Evolutionary conservation across 2,113 vertebrate species (phyloP).

Genomic region (Phocoena sinus): DNA sequence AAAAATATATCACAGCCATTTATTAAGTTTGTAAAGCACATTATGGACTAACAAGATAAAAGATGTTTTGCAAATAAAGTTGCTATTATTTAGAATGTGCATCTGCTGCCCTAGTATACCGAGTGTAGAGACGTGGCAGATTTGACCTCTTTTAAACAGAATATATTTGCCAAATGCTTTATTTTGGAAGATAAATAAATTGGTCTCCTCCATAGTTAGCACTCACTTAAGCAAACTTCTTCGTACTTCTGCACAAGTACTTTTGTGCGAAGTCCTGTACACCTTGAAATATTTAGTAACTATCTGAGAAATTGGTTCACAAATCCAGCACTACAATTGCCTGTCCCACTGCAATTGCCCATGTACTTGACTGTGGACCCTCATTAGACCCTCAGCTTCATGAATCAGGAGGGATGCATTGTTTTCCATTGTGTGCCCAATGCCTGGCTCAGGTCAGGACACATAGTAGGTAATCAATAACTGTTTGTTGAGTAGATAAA

Average conservation of each 20-base stretch:
- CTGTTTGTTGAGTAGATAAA: not conserved
- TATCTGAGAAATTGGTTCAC: not conserved
- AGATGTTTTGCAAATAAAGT: constrained; percentile 46
- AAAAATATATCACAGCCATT: constrained; percentile 60
- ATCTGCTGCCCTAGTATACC: not conserved
- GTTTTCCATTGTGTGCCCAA: not conserved
- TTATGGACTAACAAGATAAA: constrained; percentile 60
- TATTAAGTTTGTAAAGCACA: constrained; percentile 57
- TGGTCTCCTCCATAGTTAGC: not conserved
- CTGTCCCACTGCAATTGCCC: not conserved
- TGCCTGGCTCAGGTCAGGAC: not conserved
- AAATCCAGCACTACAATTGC: not conserved
- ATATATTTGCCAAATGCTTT: not conserved
- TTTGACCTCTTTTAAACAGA: not conserved
- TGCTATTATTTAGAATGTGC: constrained; percentile 28
- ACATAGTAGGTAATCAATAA: not conserved
- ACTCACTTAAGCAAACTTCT: not conserved
- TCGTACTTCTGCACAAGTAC: not conserved
- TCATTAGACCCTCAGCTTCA: not conserved
- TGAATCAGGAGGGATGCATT: not conserved
- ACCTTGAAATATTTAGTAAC: not conserved
- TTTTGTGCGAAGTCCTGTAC: not conserved
- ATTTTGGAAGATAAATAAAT: not conserved
- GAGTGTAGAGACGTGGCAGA: not conserved
- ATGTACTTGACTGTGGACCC: not conserved